phyloP scores from a whole-genome alignment of 2,113 vertebrate genomes.

The Morone chrysops region DNA sequence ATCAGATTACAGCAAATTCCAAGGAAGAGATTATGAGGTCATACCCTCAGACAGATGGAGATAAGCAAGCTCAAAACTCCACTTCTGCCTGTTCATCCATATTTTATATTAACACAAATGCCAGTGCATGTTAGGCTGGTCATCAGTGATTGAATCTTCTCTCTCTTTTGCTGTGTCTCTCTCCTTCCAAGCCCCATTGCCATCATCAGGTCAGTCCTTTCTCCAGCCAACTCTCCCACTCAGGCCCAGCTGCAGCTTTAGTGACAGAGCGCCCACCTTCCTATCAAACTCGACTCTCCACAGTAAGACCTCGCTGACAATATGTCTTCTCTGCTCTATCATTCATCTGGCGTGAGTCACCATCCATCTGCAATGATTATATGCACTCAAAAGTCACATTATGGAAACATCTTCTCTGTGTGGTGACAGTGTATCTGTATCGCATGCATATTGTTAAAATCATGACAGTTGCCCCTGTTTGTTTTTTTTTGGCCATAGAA shows the following conservation, averaged over 20 bases:
- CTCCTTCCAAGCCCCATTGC: constrained; percentile 66
- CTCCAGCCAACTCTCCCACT: constrained; percentile 68
- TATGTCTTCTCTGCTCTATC: background rate
- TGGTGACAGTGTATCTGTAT: background rate
- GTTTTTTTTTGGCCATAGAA: background rate
- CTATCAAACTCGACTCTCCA: constrained; percentile 79
- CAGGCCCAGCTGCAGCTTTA: constrained; percentile 73
- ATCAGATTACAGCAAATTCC: constrained; percentile 64
- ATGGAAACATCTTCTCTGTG: background rate
- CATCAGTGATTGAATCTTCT: constrained; percentile 14
- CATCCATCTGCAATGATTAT: background rate
- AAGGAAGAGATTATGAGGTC: constrained; percentile 52
- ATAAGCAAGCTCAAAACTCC: constrained; percentile 14
- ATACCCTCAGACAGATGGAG: constrained; percentile 47
- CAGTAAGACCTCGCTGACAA: constrained; percentile 75
- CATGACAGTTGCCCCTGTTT: background rate
- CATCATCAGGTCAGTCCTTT: constrained; percentile 67
- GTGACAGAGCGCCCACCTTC: constrained; percentile 83
- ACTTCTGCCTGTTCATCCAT: constrained; percentile 11
- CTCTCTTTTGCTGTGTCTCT: constrained; percentile 39
- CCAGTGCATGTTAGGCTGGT: background rate
- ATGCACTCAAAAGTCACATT: background rate
- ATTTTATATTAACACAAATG: constrained; percentile 13
- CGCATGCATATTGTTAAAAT: background rate
- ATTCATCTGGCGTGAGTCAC: constrained; percentile 1